Evolutionary conservation across 2,888 invertebrate species (phyloP).

Genomic region (Iphiclides podalirius): DNA sequence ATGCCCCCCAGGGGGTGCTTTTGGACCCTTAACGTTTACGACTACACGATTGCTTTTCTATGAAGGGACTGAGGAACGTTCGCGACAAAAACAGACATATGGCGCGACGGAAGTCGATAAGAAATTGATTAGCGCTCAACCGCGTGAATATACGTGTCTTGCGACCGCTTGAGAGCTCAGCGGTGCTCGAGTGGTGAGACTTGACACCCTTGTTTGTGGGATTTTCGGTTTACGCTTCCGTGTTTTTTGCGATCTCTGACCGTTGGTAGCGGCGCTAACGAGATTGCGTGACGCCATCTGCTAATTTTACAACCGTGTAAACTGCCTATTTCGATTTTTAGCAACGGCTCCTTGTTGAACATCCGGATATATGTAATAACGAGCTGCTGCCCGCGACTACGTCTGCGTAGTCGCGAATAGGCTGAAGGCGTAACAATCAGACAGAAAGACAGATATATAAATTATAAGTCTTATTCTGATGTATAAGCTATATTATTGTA

Average conservation of each 20-base stretch:
- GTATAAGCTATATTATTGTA: no score
- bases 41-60: conserved; percentile 83
- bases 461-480: no score
- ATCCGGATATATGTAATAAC: no score
- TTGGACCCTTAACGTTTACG: conserved; percentile 82
- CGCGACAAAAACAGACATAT: conserved; percentile 69
- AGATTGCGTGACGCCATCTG: no score
- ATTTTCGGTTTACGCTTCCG: conserved; percentile 1
- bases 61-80: conserved; percentile 69
- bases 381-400: no score
- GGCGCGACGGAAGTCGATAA: conserved; percentile 56
- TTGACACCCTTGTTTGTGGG: conserved; percentile 15
- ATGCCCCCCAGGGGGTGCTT: conserved; percentile 80
- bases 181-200: neutral
- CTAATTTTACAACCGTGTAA: no score
- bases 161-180: conserved; percentile 35
- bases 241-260: conserved; percentile 2
- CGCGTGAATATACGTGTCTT: conserved; percentile 38
- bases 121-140: conserved; percentile 52
- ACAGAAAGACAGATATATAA: no score
- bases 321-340: no score
- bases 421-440: no score
- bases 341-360: no score
- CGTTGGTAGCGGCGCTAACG: neutral
- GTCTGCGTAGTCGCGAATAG: no score